Evolutionary conservation across 2,113 vertebrate species (phyloP), one percentile per base, ranked within the genome.

Genomic region (Etia nguti): DNA sequence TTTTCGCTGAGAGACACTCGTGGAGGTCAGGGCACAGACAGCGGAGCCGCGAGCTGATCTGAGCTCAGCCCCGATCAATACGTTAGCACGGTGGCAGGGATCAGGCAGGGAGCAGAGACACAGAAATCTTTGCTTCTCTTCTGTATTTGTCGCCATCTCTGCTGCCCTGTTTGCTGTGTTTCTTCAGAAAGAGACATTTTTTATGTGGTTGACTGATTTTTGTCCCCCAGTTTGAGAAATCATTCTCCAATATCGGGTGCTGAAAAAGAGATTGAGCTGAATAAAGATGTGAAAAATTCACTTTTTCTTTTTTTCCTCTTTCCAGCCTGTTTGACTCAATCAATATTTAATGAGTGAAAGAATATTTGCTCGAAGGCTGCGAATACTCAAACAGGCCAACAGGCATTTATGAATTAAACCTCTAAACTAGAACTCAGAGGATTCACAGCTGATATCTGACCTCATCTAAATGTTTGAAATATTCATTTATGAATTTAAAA

Each of bases 221-320:
- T 18, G 4, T 20, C 50, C 16, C 16, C 0, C 56, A 18, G 26
- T 26, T 31, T 5, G 13, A 59, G 7, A 0, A 59, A 59, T 59
- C 26, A 3, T 59, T 31, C 26, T 59, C 56, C 26, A 31, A 15
- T 8, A 0, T 31, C 8, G 1, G 56, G 56, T 7, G 15, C 26
- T 10, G 16, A 77, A 31, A 54, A 54, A 3, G 1, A 15, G 48
- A 22, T 10, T 6, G 36, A 16, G 65, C 65, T 70, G 38, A 70
- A 70, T 43, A 1, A 70, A 43, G 22, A 43, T 46, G 22, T 46
- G 65, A 24, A 46, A 60, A 46, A 70, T 73, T 24, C 5, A 36
- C 1, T 8, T 79, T 20, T 52, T 50, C 10, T 1, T 3, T 10
- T 10, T 46, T 8, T n/a, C 46, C 3, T 10, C 12, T 43, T 10